Percentiles rank a stretch among this genome's conserved stretches.
Conservation (phyloP, 2,113 vertebrate genomes). For the Brachypteracias leptosomus region DNA sequence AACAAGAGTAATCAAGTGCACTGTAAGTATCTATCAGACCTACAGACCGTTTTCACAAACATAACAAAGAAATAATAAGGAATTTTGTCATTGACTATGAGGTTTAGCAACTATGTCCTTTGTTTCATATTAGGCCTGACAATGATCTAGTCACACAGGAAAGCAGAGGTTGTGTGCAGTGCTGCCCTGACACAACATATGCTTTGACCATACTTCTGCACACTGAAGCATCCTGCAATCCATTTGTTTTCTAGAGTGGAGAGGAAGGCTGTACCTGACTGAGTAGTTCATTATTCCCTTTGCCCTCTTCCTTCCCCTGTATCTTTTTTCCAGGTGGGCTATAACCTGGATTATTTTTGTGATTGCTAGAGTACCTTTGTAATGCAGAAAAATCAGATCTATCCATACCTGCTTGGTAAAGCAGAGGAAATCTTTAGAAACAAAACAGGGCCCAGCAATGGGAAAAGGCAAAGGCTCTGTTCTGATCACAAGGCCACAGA, state of each 20-base stretch:
- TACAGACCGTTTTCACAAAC: background rate
- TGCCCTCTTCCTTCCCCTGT: background rate
- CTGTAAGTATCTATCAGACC: background rate
- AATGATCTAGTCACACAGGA: background rate
- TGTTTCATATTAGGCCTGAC: background rate
- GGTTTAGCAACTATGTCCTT: background rate
- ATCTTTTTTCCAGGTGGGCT: background rate
- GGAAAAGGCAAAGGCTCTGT: background rate
- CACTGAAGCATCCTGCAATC: background rate
- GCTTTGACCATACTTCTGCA: background rate
- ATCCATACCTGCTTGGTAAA: background rate
- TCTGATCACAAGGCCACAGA: background rate
- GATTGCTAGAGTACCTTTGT: background rate
- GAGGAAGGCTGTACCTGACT: background rate
- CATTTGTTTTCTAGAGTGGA: background rate
- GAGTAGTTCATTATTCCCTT: background rate
- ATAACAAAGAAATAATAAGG: background rate
- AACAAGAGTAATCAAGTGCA: background rate
- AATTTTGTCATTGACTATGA: background rate
- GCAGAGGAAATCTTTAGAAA: background rate
- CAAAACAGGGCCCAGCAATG: background rate
- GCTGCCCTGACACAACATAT: accelerated
- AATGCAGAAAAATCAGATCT: background rate
- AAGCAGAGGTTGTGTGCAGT: background rate
- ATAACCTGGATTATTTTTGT: background rate